Evolutionary conservation across 2,888 invertebrate species (phyloP).

Genomic region (Synanthedon tipuliformis): DNA sequence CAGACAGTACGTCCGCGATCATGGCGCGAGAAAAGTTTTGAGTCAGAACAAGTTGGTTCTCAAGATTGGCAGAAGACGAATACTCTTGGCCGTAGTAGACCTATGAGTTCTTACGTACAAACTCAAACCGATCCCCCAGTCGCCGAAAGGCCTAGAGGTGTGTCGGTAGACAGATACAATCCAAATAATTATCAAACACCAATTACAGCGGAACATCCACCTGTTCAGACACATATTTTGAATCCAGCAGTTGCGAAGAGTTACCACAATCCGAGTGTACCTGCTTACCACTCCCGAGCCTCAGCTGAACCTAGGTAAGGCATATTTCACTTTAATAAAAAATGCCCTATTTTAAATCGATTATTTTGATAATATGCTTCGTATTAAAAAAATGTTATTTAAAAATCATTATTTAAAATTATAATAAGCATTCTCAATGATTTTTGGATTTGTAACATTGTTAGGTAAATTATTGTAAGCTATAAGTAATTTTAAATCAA

Average conservation of each 20-base stretch:
- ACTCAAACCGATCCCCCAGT: slow-evolving; percentile 28
- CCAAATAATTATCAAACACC: slow-evolving; percentile 55
- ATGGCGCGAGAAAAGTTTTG: slow-evolving; percentile 59
- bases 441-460: too few relatives aligned
- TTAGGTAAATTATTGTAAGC: too few relatives aligned
- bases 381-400: too few relatives aligned
- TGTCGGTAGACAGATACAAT: slow-evolving; percentile 61
- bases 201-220: slow-evolving; percentile 44
- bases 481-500: too few relatives aligned
- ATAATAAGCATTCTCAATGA: too few relatives aligned
- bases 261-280: slow-evolving; percentile 58
- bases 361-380: too few relatives aligned
- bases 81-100: slow-evolving; percentile 51
- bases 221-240: slow-evolving; percentile 61
- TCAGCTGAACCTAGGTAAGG: slow-evolving; percentile 60
- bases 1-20: slow-evolving; percentile 58
- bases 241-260: slow-evolving; percentile 36
- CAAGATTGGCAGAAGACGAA: slow-evolving; percentile 57
- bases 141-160: slow-evolving; percentile 49
- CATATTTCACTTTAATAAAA: too few relatives aligned
- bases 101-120: slow-evolving; percentile 44
- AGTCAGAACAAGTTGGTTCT: slow-evolving; percentile 47
- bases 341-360: too few relatives aligned
- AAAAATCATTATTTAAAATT: too few relatives aligned
- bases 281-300: slow-evolving; percentile 59